phyloP scores from a whole-genome alignment of 2,888 invertebrate species.

The Diplazon laetatorius region DNA sequence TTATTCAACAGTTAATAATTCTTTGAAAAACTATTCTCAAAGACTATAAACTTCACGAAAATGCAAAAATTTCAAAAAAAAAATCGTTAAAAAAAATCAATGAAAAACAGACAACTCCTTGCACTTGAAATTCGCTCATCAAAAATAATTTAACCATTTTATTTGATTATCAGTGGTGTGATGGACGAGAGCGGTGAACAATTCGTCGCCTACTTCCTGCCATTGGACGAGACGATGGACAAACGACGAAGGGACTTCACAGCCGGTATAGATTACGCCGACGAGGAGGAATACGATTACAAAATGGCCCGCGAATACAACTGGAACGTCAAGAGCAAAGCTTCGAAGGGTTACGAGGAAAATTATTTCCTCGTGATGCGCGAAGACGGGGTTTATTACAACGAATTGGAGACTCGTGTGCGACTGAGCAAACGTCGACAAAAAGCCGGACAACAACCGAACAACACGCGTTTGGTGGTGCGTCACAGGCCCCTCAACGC shows the following conservation, averaged over 20 bases:
- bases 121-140: too few species aligned
- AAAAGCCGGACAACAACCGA: constrained; percentile 87
- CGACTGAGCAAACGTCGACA: constrained; percentile 96
- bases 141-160: too few species aligned
- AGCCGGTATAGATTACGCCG: constrained; percentile 90
- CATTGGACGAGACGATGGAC: constrained; percentile 94
- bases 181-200: constrained; percentile 99
- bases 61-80: too few species aligned
- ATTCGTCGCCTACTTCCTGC: constrained; percentile 99
- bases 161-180: constrained; percentile 90
- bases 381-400: constrained; percentile 95
- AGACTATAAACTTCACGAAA: too few species aligned
- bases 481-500: constrained; percentile 94
- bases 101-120: too few species aligned
- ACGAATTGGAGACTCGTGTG: constrained; percentile 97
- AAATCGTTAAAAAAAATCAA: too few species aligned
- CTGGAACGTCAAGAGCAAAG: constrained; percentile 99
- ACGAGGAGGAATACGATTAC: constrained; percentile 97
- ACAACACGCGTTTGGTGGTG: constrained; percentile 93
- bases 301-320: constrained; percentile 99
- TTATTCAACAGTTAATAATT: too few species aligned
- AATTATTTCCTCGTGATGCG: constrained; percentile 98
- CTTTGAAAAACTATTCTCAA: too few species aligned
- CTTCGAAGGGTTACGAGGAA: constrained; percentile 97
- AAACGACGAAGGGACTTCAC: constrained; percentile 93